phyloP scores from a whole-genome alignment of 2,888 invertebrate species.

The Eilema depressum region DNA sequence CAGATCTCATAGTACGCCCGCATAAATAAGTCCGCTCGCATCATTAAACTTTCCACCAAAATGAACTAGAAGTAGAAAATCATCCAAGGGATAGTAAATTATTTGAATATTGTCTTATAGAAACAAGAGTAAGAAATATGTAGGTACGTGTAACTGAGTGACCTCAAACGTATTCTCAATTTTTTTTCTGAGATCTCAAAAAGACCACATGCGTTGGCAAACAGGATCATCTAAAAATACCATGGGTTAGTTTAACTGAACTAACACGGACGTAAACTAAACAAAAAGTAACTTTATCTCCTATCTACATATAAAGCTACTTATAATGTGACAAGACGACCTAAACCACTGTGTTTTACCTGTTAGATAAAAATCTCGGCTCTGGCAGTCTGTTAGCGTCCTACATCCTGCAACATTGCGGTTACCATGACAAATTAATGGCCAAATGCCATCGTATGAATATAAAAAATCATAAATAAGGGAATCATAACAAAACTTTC shows the following conservation, averaged over 20 bases:
- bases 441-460: conserved; percentile 29
- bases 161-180: neutral
- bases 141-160: neutral
- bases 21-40: neutral
- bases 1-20: neutral
- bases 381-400: conserved; percentile 44
- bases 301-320: conserved; percentile 35
- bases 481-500: conserved; percentile 57
- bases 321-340: conserved; percentile 26
- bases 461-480: conserved; percentile 58
- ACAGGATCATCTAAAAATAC: conserved; percentile 3
- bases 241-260: conserved; percentile 9
- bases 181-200: neutral
- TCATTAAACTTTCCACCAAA: neutral
- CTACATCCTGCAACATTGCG: conserved; percentile 54
- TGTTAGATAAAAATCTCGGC: conserved; percentile 53
- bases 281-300: conserved; percentile 22
- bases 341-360: conserved; percentile 43
- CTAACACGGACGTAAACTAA: conserved; percentile 14
- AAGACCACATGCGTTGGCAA: neutral
- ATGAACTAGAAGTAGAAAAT: neutral
- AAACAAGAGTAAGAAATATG: neutral
- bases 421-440: conserved; percentile 32
- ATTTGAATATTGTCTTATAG: neutral
- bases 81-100: neutral